Base-by-base conservation (phyloP, 1,140 invertebrate species). In the Drosophila parabipectinata region DNA sequence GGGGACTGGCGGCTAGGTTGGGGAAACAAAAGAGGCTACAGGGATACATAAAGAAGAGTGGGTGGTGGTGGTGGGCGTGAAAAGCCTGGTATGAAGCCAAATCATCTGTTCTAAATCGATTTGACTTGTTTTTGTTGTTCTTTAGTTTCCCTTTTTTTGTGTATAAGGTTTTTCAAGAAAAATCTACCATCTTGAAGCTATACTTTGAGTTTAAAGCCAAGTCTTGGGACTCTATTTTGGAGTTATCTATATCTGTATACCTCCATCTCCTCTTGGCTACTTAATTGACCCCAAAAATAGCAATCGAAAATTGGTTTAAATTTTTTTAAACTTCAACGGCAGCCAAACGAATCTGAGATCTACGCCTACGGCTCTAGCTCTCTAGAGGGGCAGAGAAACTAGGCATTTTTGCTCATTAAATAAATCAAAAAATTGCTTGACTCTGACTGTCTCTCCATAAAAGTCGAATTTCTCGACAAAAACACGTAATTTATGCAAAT, bases 81-180 rank as follows among this genome's bases (percentile, higher is more conserved):
- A 32, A 41, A 14, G 48, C 30, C 51, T 67, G 69, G 78, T 59
- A 66, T 67, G 59, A 60, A 83, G 83, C 72, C 83, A 88, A 88
- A 88, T 88, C 83, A 88, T 88, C 83, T 88, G 83, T 88, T 88
- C 81, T 88, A 77, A 88, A 88, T 88, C 83, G 83, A 88, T 88
- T 88, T 88, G 79, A 45, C 28, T 47, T 72, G 72, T 56, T 75
- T 76, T 76, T 76, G 60, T 66, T 58, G 71, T 52, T 24, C 32
- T 67, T 2, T 48, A 30, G 37, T 51, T 41, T 28, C 7, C 10
- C 30, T 39, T 15, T 52, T 69, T 67, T 14, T 67, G 47, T 56
- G 50, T 56, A 47, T n/a, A 4, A 9, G 4, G 4, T 18, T 6
- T 45, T 10, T 55, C 5, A 2, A 7, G 14, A 44, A 15, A 41